Conservation (phyloP, 2,888 invertebrate genomes). For the Phaonia tiefii region DNA sequence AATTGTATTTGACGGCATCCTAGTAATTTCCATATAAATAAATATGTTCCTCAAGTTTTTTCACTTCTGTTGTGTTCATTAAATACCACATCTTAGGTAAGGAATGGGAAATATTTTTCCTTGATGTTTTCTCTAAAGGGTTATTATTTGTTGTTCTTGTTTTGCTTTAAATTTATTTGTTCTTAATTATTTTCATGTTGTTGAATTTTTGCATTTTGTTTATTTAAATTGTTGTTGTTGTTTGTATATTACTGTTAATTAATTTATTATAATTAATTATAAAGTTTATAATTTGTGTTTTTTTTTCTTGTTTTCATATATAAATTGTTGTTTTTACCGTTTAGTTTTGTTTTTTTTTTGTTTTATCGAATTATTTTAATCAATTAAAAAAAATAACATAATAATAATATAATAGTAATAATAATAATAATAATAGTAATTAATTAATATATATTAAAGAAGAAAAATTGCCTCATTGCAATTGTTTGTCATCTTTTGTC, state of each 20-base stretch:
- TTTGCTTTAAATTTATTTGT: conserved; percentile 47
- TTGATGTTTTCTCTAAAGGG: conserved; percentile 1
- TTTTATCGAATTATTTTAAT: conserved; percentile 62
- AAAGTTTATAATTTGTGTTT: conserved; percentile 52
- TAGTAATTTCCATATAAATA: too few relatives aligned
- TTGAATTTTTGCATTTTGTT: conserved; percentile 26
- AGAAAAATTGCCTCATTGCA: conserved; percentile 63
- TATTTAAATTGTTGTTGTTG: conserved; percentile 49
- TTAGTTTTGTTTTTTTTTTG: conserved; percentile 46
- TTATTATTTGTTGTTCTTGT: conserved; percentile 25
- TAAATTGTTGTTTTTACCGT: conserved; percentile 54
- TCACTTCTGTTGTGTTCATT: too few relatives aligned
- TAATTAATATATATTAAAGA: conserved; percentile 49
- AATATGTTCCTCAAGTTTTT: too few relatives aligned
- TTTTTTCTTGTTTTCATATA: conserved; percentile 62
- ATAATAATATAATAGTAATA: conserved; percentile 45
- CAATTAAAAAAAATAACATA: conserved; percentile 63
- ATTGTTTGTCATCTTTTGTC: conserved; percentile 61
- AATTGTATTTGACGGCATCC: too few relatives aligned
- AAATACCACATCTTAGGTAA: too few relatives aligned
- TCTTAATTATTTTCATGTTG: conserved; percentile 57
- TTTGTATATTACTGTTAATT: conserved; percentile 54
- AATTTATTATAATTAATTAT: conserved; percentile 64
- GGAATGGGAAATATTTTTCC: too few relatives aligned
- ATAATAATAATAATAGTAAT: conserved; percentile 39